These are phyloP conservation scores for Anarsia innoxiella DNA, from an alignment of 2,888 invertebrate species.

Conservation along the genomic window DNA sequence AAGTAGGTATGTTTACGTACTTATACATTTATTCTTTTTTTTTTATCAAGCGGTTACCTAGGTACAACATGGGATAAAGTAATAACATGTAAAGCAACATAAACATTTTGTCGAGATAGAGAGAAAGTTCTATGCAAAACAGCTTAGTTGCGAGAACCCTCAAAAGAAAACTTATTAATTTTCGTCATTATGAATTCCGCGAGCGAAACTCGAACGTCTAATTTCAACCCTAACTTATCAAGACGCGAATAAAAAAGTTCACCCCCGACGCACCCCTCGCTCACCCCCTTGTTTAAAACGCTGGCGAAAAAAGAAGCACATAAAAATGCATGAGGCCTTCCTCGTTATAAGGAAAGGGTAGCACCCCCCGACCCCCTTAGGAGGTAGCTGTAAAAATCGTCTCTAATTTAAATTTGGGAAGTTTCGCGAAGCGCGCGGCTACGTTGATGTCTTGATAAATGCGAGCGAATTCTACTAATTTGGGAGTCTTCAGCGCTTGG, in stretches of 20 bases:
- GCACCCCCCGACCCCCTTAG: constrained; percentile 55
- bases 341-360: constrained; percentile 77
- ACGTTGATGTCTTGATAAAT: constrained; percentile 75
- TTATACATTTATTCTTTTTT: too few species aligned
- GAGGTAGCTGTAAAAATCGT: constrained; percentile 76
- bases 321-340: constrained; percentile 78
- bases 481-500: constrained; percentile 61
- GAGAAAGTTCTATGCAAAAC: constrained; percentile 42
- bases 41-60: too few species aligned
- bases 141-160: constrained; percentile 54
- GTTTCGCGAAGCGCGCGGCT: constrained; percentile 68
- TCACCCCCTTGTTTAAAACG: constrained; percentile 77
- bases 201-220: constrained; percentile 76
- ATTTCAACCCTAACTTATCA: constrained; percentile 77
- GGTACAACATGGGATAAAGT: too few species aligned
- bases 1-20: too few species aligned
- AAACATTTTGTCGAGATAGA: too few species aligned
- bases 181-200: constrained; percentile 76
- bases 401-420: constrained; percentile 76
- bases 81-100: too few species aligned
- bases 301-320: constrained; percentile 77
- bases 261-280: constrained; percentile 64
- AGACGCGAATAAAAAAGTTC: constrained; percentile 76
- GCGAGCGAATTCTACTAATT: constrained; percentile 71
- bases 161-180: constrained; percentile 75